Percentiles rank a stretch among this genome's conserved stretches.
Evolutionary conservation across 2,888 invertebrate genomes (phyloP).

Genomic region (Prenolepis imparis): DNA sequence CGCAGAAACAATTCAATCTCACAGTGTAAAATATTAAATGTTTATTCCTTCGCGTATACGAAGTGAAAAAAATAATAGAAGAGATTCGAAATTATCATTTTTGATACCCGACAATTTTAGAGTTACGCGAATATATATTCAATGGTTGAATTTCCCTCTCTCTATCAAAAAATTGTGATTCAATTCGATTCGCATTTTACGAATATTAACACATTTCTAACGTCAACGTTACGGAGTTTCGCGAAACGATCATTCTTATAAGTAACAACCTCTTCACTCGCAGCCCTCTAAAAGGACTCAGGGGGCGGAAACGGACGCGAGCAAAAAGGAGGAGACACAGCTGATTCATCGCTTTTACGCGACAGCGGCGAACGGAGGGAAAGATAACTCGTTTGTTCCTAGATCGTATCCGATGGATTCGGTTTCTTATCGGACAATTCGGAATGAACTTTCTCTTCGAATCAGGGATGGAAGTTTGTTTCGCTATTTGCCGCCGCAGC

Average conservation of each 20-base stretch:
- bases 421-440: conserved; percentile 73
- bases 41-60: not conserved
- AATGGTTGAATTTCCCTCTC: not conserved
- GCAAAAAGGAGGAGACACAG: conserved; percentile 25
- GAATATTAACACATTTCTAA: not conserved
- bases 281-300: not conserved
- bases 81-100: not conserved
- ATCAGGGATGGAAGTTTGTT: conserved; percentile 72
- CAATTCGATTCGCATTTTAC: not conserved
- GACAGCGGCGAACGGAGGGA: conserved; percentile 28
- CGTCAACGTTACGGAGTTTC: not conserved
- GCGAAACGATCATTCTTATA: not conserved
- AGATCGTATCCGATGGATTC: conserved; percentile 38
- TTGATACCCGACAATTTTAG: not conserved
- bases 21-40: not conserved
- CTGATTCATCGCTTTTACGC: conserved; percentile 63
- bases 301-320: not conserved
- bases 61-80: not conserved
- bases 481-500: conserved; percentile 71
- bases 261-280: conserved; percentile 7
- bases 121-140: not conserved
- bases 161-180: not conserved
- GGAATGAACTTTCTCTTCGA: conserved; percentile 66
- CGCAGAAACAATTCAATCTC: not conserved
- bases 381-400: conserved; percentile 65